Evolutionary conservation across 2,113 vertebrate species (phyloP), one percentile per base, ranked within the genome.

Genomic region (Genyomyrus donnyi): DNA sequence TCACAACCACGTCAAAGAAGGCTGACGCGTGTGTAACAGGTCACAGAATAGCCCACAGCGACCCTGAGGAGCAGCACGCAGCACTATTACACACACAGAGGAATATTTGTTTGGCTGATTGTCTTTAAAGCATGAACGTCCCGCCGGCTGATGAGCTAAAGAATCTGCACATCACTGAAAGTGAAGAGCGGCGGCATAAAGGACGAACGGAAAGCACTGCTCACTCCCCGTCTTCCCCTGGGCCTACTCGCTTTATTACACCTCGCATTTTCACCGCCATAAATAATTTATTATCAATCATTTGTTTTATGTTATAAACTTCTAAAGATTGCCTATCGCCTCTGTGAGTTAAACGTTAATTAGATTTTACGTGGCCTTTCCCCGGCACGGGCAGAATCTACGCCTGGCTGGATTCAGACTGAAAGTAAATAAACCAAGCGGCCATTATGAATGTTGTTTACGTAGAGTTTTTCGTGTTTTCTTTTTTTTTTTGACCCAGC

Each of bases 231-330:
- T n/a, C 3, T 24, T 77, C 88, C 88, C 39, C 10, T 9, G 21
- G 27, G 62, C 45, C n/a, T n/a, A 13, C 8, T 39, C 88, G 31
- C 27, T 89, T 46, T 87, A 52, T 89, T 52, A 77, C 52, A 46
- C n/a, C 27, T 31, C 62, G 83, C 27, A 56, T 52, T 77, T 77
- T 35, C 66, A 35, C 88, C 15, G n/a, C 27, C 15, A 77, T 89
- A 50, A 31, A 53, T 80, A 31, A 52, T 52, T 80, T 52, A 89
- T 53, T 42, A 80, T 89, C 74, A 52, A 50, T 27, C 62, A 89
- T 19, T 62, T 50, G 50, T 89, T 85, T 89, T 53, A 46, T 53
- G 70, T 80, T 80, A 52, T 80, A 50, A 89, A 89, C 66, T 89
- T 83, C 85, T 42, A 27, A 83, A 80, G 46, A 49, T 89, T 56